Evolutionary conservation across 2,797 vertebrate species (phyloP), one percentile per base, ranked within the genome.

Genomic region (Buceros bicornis): DNA sequence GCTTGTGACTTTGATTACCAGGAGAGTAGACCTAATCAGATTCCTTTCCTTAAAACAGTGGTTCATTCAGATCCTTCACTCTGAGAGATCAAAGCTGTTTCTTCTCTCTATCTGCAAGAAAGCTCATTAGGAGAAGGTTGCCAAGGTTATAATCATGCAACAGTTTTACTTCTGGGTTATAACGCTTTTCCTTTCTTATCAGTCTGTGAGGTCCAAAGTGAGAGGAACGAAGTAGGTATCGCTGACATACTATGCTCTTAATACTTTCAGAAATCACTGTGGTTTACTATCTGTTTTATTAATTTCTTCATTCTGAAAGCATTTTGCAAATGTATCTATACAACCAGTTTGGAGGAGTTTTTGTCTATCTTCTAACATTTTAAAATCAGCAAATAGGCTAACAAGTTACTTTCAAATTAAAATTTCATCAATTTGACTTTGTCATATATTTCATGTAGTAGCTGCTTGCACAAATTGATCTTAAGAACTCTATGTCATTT

Each of bases 1-100:
- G 98, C 97, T 97, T 97, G 97, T 97, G 97, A 97, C 97, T 98
- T 97, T 98, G 97, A 98, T 98, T 98, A 97, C 96, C 90, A 43
- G 67, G 83, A 95, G 95, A 97, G 92, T 87, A 92, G 90, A 50
- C 74, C 94, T 97, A 97, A 97, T 97, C 97, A 98, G 97, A 97
- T 96, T 48, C 96, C 95, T 98, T 86, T 95, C 91, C 96, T 97
- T 96, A 97, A 98, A 97, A 98, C 97, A 98, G 97, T 97, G 97
- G 95, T 98, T 97, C 94, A 94, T 97, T 97, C 93, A 97, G 96
- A 90, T 91, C 72, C 94, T 96, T 96, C 93, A 95, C 89, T 96
- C 79, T 11, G 16, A 89, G 87, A 98, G 98, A 98, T 98, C 98
- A 98, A 98, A 98, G 98, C 87, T 42, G 62, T 97, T 96, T 95